A percentile compares a stretch with the other conserved stretches of the same genome.
These are phyloP conservation scores for Ploceus nigricollis DNA, from an alignment of 2,113 vertebrate species.

Conservation along the genomic window DNA sequence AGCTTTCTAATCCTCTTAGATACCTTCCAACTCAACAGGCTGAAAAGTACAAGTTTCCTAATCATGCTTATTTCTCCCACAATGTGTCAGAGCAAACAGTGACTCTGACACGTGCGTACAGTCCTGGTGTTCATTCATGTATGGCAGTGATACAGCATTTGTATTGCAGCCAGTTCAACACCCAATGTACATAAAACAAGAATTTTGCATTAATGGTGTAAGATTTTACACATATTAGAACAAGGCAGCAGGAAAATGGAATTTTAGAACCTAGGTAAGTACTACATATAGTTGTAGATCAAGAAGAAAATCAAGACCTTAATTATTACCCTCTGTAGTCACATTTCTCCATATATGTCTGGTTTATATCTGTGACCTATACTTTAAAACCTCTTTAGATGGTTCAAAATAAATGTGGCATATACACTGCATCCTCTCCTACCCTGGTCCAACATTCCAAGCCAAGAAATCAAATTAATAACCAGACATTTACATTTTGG, in stretches of 20 bases:
- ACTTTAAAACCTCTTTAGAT: not conserved
- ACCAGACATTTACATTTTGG: not conserved
- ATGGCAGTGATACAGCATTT: accelerated
- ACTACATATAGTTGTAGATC: not conserved
- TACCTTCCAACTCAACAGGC: not conserved
- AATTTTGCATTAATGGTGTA: not conserved
- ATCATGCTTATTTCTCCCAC: not conserved
- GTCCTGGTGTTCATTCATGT: not conserved
- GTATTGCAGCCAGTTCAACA: not conserved
- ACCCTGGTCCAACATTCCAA: not conserved
- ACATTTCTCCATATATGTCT: not conserved
- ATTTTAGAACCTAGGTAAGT: not conserved
- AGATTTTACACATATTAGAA: not conserved
- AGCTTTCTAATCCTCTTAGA: not conserved
- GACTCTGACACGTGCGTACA: not conserved
- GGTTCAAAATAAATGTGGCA: not conserved
- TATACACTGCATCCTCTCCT: not conserved
- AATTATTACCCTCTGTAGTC: not conserved
- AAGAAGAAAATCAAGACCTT: not conserved
- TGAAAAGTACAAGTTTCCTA: not conserved
- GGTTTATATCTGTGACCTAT: not conserved
- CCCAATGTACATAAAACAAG: not conserved
- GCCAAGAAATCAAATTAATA: not conserved
- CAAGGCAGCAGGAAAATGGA: not conserved
- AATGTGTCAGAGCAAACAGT: not conserved